Conservation (phyloP, 2,113 vertebrate species). For the Forbesichthys papilliferus region DNA sequence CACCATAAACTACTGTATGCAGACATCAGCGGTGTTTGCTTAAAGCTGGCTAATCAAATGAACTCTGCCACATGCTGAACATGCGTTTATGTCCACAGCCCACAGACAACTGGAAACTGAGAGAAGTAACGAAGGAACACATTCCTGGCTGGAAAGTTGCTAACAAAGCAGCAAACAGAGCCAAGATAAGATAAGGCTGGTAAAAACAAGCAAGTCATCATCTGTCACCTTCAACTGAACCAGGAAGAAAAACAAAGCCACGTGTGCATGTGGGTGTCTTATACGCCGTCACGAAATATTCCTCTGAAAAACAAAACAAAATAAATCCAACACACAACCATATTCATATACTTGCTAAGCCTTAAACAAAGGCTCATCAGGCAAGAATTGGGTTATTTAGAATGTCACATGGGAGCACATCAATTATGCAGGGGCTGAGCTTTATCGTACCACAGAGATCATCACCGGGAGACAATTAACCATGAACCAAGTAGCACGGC, state of each 20-base stretch:
- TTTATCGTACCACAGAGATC: conserved; percentile 47
- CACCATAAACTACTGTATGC: background rate
- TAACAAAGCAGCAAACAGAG: conserved; percentile 18
- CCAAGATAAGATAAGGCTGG: conserved; percentile 51
- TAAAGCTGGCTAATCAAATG: conserved; percentile 15
- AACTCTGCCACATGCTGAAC: conserved; percentile 68
- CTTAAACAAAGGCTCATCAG: conserved; percentile 4
- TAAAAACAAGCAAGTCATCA: conserved; percentile 28
- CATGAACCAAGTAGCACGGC: conserved; percentile 22
- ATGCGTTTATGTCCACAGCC: conserved; percentile 47
- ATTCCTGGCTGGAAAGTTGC: conserved; percentile 15
- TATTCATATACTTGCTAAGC: no score
- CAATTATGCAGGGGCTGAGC: conserved; percentile 48
- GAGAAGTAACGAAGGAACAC: conserved; percentile 2
- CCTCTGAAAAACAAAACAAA: background rate
- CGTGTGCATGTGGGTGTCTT: background rate
- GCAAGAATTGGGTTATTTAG: conserved; percentile 41
- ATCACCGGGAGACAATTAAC: conserved; percentile 54
- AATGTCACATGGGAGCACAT: conserved; percentile 46
- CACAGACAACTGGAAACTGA: background rate
- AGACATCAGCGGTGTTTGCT: conserved; percentile 18
- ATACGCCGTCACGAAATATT: background rate
- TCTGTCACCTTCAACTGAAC: conserved; percentile 28
- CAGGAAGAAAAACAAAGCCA: background rate
- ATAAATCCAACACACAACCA: background rate